Conservation (phyloP, 64 coral and sea anemone genomes). For the Porites australiensis region DNA sequence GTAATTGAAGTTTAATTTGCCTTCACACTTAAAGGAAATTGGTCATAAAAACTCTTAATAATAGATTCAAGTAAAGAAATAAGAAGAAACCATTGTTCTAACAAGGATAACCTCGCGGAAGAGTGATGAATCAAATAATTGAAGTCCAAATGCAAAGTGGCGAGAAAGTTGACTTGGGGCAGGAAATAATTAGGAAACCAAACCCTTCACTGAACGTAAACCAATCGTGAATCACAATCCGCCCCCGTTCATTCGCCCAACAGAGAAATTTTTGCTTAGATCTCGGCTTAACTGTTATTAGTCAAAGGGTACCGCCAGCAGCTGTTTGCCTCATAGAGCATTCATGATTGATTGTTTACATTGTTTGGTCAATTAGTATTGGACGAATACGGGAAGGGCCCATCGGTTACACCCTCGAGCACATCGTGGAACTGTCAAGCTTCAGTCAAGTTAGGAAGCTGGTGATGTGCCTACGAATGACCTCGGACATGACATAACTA, state of each 20-base stretch:
- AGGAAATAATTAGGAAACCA: slow-evolving; percentile 34
- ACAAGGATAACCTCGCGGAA: not conserved
- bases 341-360: slow-evolving; percentile 65
- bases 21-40: not conserved
- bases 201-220: not conserved
- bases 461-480: slow-evolving; percentile 38
- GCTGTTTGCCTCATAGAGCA: slow-evolving; percentile 45
- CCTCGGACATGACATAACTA: slow-evolving; percentile 13
- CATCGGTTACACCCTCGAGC: slow-evolving; percentile 23
- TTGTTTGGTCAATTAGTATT: slow-evolving; percentile 68
- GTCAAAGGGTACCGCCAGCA: slow-evolving; percentile 36
- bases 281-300: not conserved
- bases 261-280: slow-evolving; percentile 4
- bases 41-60: slow-evolving; percentile 24
- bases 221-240: slow-evolving; percentile 13
- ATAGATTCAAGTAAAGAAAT: not conserved
- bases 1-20: slow-evolving; percentile 41
- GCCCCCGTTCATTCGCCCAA: slow-evolving; percentile 28
- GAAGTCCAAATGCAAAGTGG: not conserved
- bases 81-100: not conserved
- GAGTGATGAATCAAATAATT: not conserved
- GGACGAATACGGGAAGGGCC: slow-evolving; percentile 77
- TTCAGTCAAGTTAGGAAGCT: not conserved
- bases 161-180: not conserved
- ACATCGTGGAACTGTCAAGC: slow-evolving; percentile 40